Conservation (phyloP, 30 jellyfish, hydroid and myxozoan genomes). For the Sanderia malayensis region DNA sequence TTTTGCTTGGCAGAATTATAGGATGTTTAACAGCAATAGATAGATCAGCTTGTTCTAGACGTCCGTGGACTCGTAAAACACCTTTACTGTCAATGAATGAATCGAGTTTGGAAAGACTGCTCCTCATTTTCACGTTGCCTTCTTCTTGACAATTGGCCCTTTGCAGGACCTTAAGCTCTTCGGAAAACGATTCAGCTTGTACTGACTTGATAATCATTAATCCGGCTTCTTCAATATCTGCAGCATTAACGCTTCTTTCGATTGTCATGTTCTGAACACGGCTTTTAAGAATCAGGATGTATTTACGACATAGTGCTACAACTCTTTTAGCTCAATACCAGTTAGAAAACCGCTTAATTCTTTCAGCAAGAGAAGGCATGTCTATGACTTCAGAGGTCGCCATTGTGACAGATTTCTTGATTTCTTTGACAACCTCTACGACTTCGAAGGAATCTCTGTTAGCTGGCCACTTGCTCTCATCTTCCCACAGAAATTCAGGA, state of each 20-base stretch:
- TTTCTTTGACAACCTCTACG: not conserved
- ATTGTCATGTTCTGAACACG: not conserved
- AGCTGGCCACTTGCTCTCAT: conserved; percentile 4
- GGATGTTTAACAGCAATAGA: too few species aligned
- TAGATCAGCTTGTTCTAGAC: not conserved
- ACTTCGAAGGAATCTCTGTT: not conserved
- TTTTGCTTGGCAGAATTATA: too few species aligned
- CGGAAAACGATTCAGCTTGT: conserved; percentile 1
- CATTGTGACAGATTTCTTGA: not conserved
- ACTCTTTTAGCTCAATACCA: not conserved
- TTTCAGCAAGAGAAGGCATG: conserved; percentile 2
- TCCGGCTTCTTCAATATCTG: not conserved
- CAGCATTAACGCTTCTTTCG: not conserved
- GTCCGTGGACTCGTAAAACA: conserved; percentile 1
- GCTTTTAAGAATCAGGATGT: not conserved
- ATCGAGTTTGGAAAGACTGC: conserved; percentile 1
- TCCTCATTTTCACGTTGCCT: conserved; percentile 1
- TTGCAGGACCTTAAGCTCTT: not conserved
- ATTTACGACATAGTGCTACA: not conserved
- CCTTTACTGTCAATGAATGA: not conserved
- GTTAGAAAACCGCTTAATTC: not conserved
- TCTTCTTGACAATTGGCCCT: not conserved
- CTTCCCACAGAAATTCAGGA: conserved; percentile 33
- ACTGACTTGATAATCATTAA: not conserved
- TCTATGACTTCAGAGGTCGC: conserved; percentile 4